Evolutionary conservation across 2,888 invertebrate species (phyloP).

Genomic region (Brachylomia viminalis): DNA sequence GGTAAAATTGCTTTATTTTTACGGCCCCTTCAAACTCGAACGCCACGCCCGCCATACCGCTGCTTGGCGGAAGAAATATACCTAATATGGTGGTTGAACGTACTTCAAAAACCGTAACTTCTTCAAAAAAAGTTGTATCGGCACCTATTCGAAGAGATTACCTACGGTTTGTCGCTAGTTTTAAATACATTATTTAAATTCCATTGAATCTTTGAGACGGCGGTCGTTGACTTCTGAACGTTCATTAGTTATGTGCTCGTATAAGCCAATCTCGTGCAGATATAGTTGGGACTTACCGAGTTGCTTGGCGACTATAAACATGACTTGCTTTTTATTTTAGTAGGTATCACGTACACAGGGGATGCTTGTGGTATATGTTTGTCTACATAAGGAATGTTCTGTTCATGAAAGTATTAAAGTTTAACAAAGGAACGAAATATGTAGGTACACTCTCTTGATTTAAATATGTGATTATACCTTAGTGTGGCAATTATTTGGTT

Average conservation of each 20-base stretch:
- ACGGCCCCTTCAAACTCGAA: neutral
- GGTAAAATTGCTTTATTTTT: neutral
- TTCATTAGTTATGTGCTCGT: constrained; percentile 50
- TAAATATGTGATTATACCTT: no score
- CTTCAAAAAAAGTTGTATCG: neutral
- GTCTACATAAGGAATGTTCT: neutral
- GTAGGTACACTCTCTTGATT: no score
- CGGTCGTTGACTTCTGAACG: constrained; percentile 35
- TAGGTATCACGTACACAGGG: constrained; percentile 27
- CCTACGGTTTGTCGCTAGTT: constrained; percentile 9
- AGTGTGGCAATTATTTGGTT: no score
- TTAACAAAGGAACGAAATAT: neutral
- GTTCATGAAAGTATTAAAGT: neutral
- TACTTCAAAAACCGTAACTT: neutral
- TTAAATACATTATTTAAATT: constrained; percentile 39
- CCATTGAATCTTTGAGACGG: constrained; percentile 17
- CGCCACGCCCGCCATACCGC: no score
- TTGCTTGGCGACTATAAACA: constrained; percentile 33
- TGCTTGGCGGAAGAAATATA: neutral
- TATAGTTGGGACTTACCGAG: constrained; percentile 35
- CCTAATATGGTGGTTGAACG: neutral
- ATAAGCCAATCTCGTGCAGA: constrained; percentile 48
- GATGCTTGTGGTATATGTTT: constrained; percentile 12
- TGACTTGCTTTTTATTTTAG: constrained; percentile 37
- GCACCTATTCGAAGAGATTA: neutral